Evolutionary conservation across 92 coral and sea anemone genomes (phyloP), one percentile per base, ranked within the genome.

Genomic region (Diadumene lineata): DNA sequence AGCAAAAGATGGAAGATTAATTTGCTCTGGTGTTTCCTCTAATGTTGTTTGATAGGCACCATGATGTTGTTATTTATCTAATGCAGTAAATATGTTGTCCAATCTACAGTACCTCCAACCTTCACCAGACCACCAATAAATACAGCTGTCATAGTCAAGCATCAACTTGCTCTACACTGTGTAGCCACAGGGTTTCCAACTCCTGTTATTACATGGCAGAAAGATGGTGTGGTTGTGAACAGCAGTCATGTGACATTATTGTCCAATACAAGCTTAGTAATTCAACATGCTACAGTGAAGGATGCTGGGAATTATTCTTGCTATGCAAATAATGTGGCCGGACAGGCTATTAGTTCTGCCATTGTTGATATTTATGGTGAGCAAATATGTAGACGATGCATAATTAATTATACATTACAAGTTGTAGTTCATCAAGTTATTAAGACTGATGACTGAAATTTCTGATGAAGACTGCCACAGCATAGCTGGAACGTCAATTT

Each of bases 261-360:
- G 44, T 67, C 83, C 70, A 85, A 94, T 76, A 92, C 90, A 7
- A 92, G 90, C 75, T 68, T 94, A 81, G 60, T 70, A 25, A 82
- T 94, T 64, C 53, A 57, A 25, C 70, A 79, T 31, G 64, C 89
- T 50, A 79, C 58, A 46, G 79, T 73, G 30, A 64, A 61, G 64
- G 98, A 93, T 78, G 87, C 91, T 62, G 98, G 97, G 28, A 74
- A 48, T 21, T 94, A 82, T 66, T 85, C 83, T 60, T 94, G 98
- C 71, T 73, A 43, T 9, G 91, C 89, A 29, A 34, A 61, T 21
- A 94, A 91, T 73, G 76, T 88, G 34, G 98, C 89, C 43, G 97
- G 98, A 11, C 85, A 67, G 68, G 66, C 65, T 0, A 34, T 56
- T 61, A 79, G 69, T 4, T 33, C 33, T 17, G 94, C 87, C 31